Percentiles rank a stretch among this genome's conserved stretches.
Evolutionary conservation across 2,797 vertebrate species (phyloP).

Genomic region (Parauchenoglanis ngamensis): DNA sequence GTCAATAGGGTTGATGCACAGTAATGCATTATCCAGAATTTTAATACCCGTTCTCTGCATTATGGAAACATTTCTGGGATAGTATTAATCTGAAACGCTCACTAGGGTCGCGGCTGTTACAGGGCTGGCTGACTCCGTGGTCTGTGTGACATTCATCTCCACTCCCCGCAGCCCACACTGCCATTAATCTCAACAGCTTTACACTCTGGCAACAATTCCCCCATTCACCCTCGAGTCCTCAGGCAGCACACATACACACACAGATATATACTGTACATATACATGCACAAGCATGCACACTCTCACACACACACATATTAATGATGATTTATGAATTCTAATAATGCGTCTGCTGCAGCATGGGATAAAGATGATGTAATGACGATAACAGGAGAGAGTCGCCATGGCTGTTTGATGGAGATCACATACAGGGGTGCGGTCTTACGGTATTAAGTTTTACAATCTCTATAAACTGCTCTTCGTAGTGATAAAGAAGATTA

Average conservation of each 20-base stretch:
- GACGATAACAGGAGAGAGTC: slow-evolving; percentile 2
- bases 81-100: slow-evolving; percentile 17
- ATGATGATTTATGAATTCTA: slow-evolving; percentile 71
- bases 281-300: background rate
- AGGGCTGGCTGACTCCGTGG: slow-evolving; percentile 13
- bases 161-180: background rate
- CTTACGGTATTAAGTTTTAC: slow-evolving; percentile 22
- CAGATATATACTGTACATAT: background rate
- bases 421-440: background rate
- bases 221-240: background rate
- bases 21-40: slow-evolving; percentile 8
- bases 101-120: background rate
- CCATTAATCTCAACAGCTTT: slow-evolving; percentile 45
- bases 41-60: background rate
- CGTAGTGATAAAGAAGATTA: background rate
- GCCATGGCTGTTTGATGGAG: slow-evolving; percentile 2
- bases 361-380: slow-evolving; percentile 45
- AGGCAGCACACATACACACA: slow-evolving; percentile 6
- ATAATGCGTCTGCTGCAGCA: slow-evolving; percentile 60
- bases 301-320: slow-evolving; percentile 7
- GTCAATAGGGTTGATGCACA: slow-evolving; percentile 1
- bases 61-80: slow-evolving; percentile 17
- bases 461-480: slow-evolving; percentile 23
- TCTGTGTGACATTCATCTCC: slow-evolving; percentile 26
- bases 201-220: slow-evolving; percentile 21